Base-by-base conservation (phyloP, 37 sponge, comb jelly and placozoan genomes). In the Geodia barretti region DNA sequence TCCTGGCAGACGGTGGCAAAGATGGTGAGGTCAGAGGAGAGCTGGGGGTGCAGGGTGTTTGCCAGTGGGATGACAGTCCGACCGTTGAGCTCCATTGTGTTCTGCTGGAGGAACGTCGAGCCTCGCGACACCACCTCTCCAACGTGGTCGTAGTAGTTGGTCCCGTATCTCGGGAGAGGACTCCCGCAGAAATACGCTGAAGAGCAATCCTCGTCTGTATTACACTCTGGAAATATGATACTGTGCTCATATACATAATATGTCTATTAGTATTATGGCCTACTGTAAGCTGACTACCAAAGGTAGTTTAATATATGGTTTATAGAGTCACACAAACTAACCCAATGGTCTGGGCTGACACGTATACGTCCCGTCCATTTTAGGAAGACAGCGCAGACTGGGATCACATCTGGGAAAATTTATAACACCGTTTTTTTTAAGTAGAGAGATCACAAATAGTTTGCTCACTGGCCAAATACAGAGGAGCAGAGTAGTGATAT, bases 1-100 rank as follows among this genome's bases (percentile, higher is more conserved):
- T 77, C 76, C 68, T 93, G 94, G 39, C 81, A 74, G 11, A 93
- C 90, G 21, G 82, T 58, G 34, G 84, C 89, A 81, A 93, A 93
- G 38, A 93, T 89, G 61, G 90, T 89, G 41, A 93, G 33, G 60
- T 93, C 90, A 4, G 90, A 82, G 36, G 41, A 60, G 39, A 84
- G 69, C 14, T 82, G 61, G 0, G 88, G 83, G 32, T 83, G 71
- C 31, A 39, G 37, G 64, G 60, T 69, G 11, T 84, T 25, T 34
- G 89, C 70, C 23, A 83, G 62, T 35, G 84, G 14, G 29, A 89
- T 41, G 39, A 85, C 81, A 36, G 91, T 80, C 35, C 31, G n/a
- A 3, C 82, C 82, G 70, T 81, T 72, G 39, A 88, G 75, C 8
- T 30, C 32, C 88, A 88, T 77, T 1, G 39, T 24, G 41, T 36